Conservation (phyloP, 2,113 vertebrate genomes). For the Glaucidium brasilianum region DNA sequence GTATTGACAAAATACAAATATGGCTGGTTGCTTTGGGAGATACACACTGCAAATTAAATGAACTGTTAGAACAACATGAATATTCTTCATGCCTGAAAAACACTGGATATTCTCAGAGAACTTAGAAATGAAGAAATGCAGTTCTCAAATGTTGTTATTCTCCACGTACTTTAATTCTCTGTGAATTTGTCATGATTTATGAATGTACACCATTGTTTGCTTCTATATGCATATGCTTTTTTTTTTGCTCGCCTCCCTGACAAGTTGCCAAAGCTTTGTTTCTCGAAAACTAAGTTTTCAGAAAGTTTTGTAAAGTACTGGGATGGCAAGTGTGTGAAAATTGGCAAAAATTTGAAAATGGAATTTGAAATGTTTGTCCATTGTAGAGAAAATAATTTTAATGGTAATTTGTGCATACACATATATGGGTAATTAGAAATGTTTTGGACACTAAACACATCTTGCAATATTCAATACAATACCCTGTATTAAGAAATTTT, state of each 20-base stretch:
- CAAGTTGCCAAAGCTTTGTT: background rate
- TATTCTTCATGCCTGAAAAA: background rate
- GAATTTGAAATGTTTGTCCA: background rate
- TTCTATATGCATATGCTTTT: background rate
- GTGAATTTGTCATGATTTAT: background rate
- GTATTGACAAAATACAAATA: background rate
- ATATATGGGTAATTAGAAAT: background rate
- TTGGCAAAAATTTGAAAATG: background rate
- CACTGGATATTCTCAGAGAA: background rate
- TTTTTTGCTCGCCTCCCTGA: background rate
- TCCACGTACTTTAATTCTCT: background rate
- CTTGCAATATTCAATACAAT: background rate
- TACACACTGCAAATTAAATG: background rate
- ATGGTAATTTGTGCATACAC: background rate
- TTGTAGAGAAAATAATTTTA: background rate
- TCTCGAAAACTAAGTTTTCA: background rate
- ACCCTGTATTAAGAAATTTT: background rate
- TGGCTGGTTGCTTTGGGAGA: background rate
- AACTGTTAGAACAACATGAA: background rate
- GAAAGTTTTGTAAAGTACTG: background rate
- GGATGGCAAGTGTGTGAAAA: background rate
- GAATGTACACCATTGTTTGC: background rate
- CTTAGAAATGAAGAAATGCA: background rate
- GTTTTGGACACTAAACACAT: background rate
- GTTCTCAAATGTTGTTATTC: background rate